Evolutionary conservation across 1,140 invertebrate genomes (phyloP).

Genomic region (Zaprionus ghesquierei): DNA sequence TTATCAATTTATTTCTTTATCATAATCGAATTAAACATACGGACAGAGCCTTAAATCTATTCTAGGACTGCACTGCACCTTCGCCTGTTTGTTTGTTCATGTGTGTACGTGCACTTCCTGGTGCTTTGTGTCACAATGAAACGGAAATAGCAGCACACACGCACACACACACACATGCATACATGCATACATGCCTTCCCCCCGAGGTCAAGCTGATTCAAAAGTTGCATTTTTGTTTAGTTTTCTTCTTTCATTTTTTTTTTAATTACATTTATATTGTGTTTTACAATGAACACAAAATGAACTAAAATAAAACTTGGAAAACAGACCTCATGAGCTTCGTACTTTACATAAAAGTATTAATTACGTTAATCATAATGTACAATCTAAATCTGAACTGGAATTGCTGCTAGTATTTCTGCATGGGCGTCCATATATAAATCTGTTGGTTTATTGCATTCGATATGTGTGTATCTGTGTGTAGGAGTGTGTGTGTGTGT

Average conservation of each 20-base stretch:
- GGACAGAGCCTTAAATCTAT: slow-evolving; percentile 16
- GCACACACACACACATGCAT: background rate
- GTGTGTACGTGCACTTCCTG: slow-evolving; percentile 33
- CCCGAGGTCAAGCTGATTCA: background rate
- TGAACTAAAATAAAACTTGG: slow-evolving; percentile 48
- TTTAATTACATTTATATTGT: slow-evolving; percentile 65
- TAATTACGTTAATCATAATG: slow-evolving; percentile 67
- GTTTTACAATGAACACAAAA: slow-evolving; percentile 55
- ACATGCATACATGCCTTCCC: background rate
- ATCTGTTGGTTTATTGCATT: slow-evolving; percentile 36
- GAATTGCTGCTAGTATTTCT: slow-evolving; percentile 48
- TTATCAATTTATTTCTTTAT: no score
- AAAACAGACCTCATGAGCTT: slow-evolving; percentile 73
- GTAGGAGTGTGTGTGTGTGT: background rate
- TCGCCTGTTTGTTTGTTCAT: slow-evolving; percentile 3
- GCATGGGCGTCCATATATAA: slow-evolving; percentile 21
- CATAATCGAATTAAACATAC: no score
- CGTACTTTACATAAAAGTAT: slow-evolving; percentile 61
- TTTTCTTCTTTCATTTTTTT: slow-evolving; percentile 11
- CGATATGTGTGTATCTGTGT: slow-evolving; percentile 60
- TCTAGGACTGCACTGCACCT: slow-evolving; percentile 4
- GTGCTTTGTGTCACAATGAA: slow-evolving; percentile 33
- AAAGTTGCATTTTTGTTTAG: background rate
- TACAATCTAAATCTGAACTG: slow-evolving; percentile 58
- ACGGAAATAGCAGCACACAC: slow-evolving; percentile 32